Base-by-base conservation (phyloP, 2,888 invertebrate genomes). In the Caenorhabditis sulstoni region DNA sequence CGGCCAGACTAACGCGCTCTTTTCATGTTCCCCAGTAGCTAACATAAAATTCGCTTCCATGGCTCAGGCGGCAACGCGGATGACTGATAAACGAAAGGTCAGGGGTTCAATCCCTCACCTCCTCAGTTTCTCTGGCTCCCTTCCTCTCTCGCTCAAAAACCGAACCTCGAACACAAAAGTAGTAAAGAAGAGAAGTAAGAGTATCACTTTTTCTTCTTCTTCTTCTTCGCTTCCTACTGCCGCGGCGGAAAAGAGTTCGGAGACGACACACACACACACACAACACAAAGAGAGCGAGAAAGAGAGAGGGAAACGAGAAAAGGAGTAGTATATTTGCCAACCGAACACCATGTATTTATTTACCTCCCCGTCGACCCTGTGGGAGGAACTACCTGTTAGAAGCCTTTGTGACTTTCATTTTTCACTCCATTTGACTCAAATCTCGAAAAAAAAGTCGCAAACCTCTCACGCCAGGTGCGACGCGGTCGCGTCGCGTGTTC, bases 331-430 rank as follows among this genome's bases (percentile, higher is more conserved):
- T 71, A 71, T 71, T 71, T 71, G 71, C 71, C 71, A 71, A 71
- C 71, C 71, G 71, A 71, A 71, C 71, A 71, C 71, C 71, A 64
- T 71, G 71, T 71, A 71, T 71, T 64, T 71, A 71, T 71, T 71
- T 71, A 71, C 70, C 70, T 50, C 55, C 58, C 67, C 35, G 58
- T 45, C 58, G 37, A 22, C 61, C 45, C 45, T 12, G 23, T 41
- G 29, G 16, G n/a, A 7, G 4, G 29, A 29, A 29, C 22, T 45
- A 57, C 57, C 47, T 37, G 66, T 29, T 29, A 29, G 29, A n/a
- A 7, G 7, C 29, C 29, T 29, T 29, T 29, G 29, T 29, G 29
- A 29, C 29, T 29, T 29, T 29, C 4, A 29, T 3, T 29, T 29
- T 29, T 29, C 29, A 29, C 29, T 29, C 7, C 29, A 29, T 29